Base-by-base conservation (phyloP, 2,888 invertebrate species). In the Leptopterna dolabrata region DNA sequence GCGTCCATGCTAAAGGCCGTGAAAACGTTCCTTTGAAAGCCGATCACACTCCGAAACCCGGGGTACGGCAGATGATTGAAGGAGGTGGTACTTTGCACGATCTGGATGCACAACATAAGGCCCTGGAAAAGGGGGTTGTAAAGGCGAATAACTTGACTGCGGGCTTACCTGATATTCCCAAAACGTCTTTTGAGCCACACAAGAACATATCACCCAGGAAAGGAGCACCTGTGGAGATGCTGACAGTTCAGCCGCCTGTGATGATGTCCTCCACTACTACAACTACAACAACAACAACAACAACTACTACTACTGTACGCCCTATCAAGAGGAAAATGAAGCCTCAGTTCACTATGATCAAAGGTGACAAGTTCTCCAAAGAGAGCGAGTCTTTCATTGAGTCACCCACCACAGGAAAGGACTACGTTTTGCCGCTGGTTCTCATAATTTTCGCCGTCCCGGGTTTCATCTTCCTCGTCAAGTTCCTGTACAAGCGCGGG, bases 361-460 rank as follows among this genome's bases (percentile, higher is more conserved):
- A 55, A n/a, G 87, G 87, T 14, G 88, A 88, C 76, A 80, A 88
- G 27, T 88, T 84, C 71, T 36, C 76, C 36, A 86, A 87, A 87
- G 83, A 82, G 7, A 78, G 87, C 76, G 87, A 88, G 43, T 88
- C 89, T 9, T 89, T 89, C 76, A 89, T 89, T 24, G 89, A 90
- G 88, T 89, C 90, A 9, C 70, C 89, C 27, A 88, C 90, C 7
- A 90, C 90, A 1, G 90, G 90, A 14, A 88, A 88, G 83, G 95
- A 95, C 89, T 95, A 95, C 92, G 93, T 96, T 88, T 94, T 96
- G 91, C 96, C 96, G 73, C 93, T 96, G 90, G 94, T 96, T 78
- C 94, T 95, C 47, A 94, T 95, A 45, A 94, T 96, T 91, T 92
- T 96, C 89, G 94, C 95, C 41, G 94, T 96, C 81, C 96, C 96